A percentile compares a stretch with the other conserved stretches of the same genome.
Conservation (phyloP, 2,113 vertebrate species). For the Atrichornis clamosus region DNA sequence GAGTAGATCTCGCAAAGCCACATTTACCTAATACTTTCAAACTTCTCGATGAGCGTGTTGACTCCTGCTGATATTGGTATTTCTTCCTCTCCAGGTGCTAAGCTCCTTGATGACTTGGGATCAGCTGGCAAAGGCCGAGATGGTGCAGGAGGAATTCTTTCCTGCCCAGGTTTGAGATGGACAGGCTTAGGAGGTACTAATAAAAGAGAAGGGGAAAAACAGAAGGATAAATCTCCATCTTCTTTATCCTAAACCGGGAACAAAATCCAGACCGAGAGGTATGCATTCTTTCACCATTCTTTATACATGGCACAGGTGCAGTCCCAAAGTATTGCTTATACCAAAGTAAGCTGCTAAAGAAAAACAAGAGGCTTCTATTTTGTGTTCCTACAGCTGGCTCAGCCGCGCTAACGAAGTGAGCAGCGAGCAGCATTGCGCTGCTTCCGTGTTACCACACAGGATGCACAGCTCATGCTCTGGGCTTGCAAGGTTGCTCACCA, state of each 20-base stretch:
- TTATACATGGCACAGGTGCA: neutral
- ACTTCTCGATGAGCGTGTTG: slow-evolving; percentile 80
- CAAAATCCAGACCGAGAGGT: neutral
- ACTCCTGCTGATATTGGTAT: slow-evolving; percentile 70
- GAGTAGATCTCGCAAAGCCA: neutral
- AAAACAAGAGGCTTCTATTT: neutral
- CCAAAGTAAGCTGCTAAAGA: neutral
- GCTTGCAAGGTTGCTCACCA: neutral
- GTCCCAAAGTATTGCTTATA: neutral
- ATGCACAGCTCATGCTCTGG: slow-evolving; percentile 61
- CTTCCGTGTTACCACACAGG: slow-evolving; percentile 88
- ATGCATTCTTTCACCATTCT: neutral
- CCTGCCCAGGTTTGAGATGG: slow-evolving; percentile 81
- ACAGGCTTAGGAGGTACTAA: slow-evolving; percentile 87
- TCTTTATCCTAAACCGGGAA: neutral
- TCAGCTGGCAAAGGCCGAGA: slow-evolving; percentile 78
- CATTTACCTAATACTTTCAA: slow-evolving; percentile 81
- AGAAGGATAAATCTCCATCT: neutral
- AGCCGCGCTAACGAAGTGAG: neutral
- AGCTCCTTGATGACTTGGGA: slow-evolving; percentile 64
- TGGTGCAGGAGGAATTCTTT: slow-evolving; percentile 81
- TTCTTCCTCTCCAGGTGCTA: slow-evolving; percentile 56
- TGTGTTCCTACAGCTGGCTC: neutral
- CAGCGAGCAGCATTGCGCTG: neutral
- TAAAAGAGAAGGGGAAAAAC: slow-evolving; percentile 7